Evolutionary conservation across 2,888 invertebrate genomes (phyloP).

Genomic region (Pristionchus exspectatus): DNA sequence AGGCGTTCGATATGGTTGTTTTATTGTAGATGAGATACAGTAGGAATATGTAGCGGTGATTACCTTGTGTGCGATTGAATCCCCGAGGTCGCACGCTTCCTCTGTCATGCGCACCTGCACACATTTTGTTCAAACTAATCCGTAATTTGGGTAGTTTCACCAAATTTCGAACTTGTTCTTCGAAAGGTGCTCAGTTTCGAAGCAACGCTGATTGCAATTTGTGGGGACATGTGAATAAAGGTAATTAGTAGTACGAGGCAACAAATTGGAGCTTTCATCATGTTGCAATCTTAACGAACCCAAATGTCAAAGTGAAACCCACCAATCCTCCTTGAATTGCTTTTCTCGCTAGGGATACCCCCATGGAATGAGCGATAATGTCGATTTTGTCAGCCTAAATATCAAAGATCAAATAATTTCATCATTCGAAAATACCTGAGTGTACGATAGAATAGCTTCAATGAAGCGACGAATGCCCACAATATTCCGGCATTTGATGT

Average conservation of each 20-base stretch:
- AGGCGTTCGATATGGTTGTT: too few relatives aligned
- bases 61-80: slow-evolving; percentile 59
- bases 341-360: slow-evolving; percentile 67
- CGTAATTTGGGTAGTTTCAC: background rate
- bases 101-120: slow-evolving; percentile 56
- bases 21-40: too few relatives aligned
- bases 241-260: background rate
- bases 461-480: slow-evolving; percentile 62
- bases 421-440: slow-evolving; percentile 48
- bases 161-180: too few relatives aligned
- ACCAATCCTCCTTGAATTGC: slow-evolving; percentile 68
- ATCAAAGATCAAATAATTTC: background rate
- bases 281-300: background rate
- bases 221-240: background rate
- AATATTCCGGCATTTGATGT: slow-evolving; percentile 51
- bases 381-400: slow-evolving; percentile 58
- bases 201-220: background rate
- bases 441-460: slow-evolving; percentile 67
- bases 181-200: background rate
- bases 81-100: slow-evolving; percentile 64
- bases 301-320: background rate
- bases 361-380: slow-evolving; percentile 72
- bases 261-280: background rate
- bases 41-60: too few relatives aligned
- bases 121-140: background rate